Base-by-base conservation (phyloP, 2,888 invertebrate species). In the Oscheius sp. region DNA sequence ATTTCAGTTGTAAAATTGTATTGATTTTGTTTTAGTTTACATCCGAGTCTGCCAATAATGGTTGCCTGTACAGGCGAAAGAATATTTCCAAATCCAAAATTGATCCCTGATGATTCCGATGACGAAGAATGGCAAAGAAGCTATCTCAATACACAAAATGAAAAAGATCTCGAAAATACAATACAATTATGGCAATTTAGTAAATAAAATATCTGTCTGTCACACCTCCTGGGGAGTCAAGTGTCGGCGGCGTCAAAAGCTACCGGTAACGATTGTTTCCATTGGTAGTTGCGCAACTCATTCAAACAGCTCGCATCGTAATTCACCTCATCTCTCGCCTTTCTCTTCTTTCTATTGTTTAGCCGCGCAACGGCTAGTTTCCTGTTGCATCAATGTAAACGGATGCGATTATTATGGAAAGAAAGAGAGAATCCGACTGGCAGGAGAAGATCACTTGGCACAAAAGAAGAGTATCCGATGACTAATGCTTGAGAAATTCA, bases 61-160 rank as follows among this genome's bases (percentile, higher is more conserved):
- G 59, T 69, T 16, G 68, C 59, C 1, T 73, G 73, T 69, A 69
- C 68, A n/a, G 73, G 73, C 13, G 69, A 73, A 41, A 35, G 73
- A 21, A 58, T 73, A 13, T 73, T 69, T 23, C 73, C 73, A 1
- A 59, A 35, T 49, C 73, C 73, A 9, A n/a, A 43, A 21, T 3
- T 61, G 35, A 45, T 0, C 1, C 25, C 6, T 23, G 25, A 43
- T 23, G 64, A 53, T 18, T 55, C 64, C n/a, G 16, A n/a, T 1
- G 64, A 64, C 21, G 23, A 53, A 12, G 70, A 70, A 49, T 29
- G 2, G 9, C 43, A 16, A 61, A 1, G 52, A 29, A 35, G 49
- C 9, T 66, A 66, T 21, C 29, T 52, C 27, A 7, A 13, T 12
- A 29, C 18, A 3, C n/a, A 29, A 49, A 52, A n/a, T 18, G 27